These are phyloP conservation scores for Heliconius ethilla DNA, from an alignment of 2,888 invertebrate genomes.

Conservation along the genomic window DNA sequence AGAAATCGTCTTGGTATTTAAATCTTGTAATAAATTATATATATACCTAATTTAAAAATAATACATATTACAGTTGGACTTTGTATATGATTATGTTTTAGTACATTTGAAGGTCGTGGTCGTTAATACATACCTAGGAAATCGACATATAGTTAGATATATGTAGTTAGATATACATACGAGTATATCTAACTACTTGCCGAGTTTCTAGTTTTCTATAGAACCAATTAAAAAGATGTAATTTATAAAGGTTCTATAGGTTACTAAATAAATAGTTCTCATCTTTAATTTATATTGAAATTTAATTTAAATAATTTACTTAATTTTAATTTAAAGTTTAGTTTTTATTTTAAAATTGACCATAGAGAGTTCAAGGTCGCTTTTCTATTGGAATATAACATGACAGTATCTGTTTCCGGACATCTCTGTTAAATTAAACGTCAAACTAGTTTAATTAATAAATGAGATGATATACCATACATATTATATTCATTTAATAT, in stretches of 20 bases:
- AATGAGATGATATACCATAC: no score
- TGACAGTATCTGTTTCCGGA: slow-evolving; percentile 4
- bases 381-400: slow-evolving; percentile 1
- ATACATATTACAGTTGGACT: background rate
- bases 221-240: no score
- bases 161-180: no score
- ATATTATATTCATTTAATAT: no score
- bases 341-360: background rate
- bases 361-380: slow-evolving; percentile 17
- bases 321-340: background rate
- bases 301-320: no score
- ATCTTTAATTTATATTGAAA: background rate
- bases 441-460: background rate
- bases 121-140: background rate
- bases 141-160: no score
- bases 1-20: no score
- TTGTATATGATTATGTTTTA: background rate
- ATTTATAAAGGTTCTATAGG: no score
- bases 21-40: no score
- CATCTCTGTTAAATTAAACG: background rate
- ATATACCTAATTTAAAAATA: background rate
- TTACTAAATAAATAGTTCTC: background rate
- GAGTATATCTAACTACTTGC: no score
- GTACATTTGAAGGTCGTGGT: background rate
- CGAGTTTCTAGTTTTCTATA: no score